Percentiles rank a stretch among this genome's conserved stretches.
phyloP scores from a whole-genome alignment of 1,140 invertebrate genomes.

The Condylostylus longicornis region DNA sequence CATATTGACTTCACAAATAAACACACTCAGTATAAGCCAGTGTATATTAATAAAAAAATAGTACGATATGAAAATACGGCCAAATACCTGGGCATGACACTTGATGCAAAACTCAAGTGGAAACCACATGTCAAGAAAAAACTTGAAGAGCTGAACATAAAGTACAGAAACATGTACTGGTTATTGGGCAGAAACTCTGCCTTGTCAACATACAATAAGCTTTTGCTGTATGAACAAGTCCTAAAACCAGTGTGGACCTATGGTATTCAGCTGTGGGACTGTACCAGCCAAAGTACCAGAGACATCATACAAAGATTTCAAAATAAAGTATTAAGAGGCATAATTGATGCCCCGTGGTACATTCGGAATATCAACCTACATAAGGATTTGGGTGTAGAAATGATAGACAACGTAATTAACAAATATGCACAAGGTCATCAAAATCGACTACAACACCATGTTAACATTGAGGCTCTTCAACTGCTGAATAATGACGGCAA shows the following conservation, averaged over 20 bases:
- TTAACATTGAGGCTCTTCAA: too few species aligned
- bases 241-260: constrained; percentile 24
- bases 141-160: constrained; percentile 5
- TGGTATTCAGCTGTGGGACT: constrained; percentile 21
- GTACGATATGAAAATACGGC: too few species aligned
- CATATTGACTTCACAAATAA: constrained; percentile 14
- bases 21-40: neutral
- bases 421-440: too few species aligned
- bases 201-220: constrained; percentile 17
- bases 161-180: constrained; percentile 10
- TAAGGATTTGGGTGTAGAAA: too few species aligned
- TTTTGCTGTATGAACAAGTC: constrained; percentile 18
- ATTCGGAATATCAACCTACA: too few species aligned
- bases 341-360: too few species aligned
- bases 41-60: too few species aligned
- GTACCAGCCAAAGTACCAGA: constrained; percentile 13
- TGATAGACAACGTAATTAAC: too few species aligned
- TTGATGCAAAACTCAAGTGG: constrained; percentile 17
- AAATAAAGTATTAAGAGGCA: too few species aligned
- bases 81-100: constrained; percentile 18
- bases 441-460: too few species aligned
- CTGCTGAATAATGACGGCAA: too few species aligned
- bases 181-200: constrained; percentile 13
- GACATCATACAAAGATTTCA: constrained; percentile 15
- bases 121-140: constrained; percentile 11